Base-by-base conservation (phyloP, 1,140 invertebrate species). In the Hypothenemus hampei region DNA sequence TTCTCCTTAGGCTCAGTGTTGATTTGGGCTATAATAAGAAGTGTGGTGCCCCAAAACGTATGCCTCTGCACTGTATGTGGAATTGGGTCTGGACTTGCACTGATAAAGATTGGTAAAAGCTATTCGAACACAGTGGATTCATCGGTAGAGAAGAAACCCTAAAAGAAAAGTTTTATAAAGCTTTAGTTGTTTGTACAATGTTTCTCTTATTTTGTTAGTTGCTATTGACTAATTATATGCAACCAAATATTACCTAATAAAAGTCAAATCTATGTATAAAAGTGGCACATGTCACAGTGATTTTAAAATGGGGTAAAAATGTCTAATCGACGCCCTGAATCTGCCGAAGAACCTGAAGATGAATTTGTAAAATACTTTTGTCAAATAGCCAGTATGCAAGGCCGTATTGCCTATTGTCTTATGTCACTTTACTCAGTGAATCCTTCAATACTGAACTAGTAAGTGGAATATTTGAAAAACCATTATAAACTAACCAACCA, bases 1-100 rank as follows among this genome's bases (percentile, higher is more conserved):
- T 80, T 87, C 63, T 84, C 81, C 46, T 80, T 88, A 66, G 85
- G 86, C 16, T 86, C 84, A 0, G 80, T 88, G 4, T 69, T 88
- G 3, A 71, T 80, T 21, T 87, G 84, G 82, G 85, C 85, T 1
- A 76, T 88, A 19, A 70, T 85, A 19, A 75, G 84, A 62, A 83
- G 81, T 15, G 64, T 84, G 23, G 61, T 86, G 21, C 84, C 85
- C 4, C 73, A 78, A 57, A 84, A 81, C 65, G 76, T 81, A 33
- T 64, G 76, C 6, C 40, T 82, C 1, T 75, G 81, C 35, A 82
- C 81, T 1, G 36, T 79, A 19, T 74, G 78, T 26, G 84, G 83
- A 7, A 53, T 85, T n/a, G 73, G 74, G 26, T 78, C 80, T 13
- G 81, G 81, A 10, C 61, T 80, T 13, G 75, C 73, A 1, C 63